Conservation (phyloP, 2,797 vertebrate species). For the Cyclura pinguis region DNA sequence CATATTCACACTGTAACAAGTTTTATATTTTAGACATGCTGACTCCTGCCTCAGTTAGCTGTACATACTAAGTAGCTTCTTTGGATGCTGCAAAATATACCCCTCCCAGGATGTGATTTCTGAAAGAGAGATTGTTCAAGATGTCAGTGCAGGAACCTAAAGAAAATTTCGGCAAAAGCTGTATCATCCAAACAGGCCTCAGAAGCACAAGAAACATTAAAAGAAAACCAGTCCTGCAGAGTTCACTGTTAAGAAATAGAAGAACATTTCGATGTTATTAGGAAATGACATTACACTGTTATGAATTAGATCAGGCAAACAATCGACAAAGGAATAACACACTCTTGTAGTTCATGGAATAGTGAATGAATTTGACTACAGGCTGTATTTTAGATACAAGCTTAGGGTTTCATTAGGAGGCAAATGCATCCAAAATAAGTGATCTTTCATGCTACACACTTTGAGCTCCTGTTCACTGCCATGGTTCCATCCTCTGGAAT, state of each 20-base stretch:
- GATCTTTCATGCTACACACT: no score
- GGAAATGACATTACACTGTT: constrained; percentile 11
- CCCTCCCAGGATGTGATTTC: not conserved
- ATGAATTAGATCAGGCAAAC: constrained; percentile 43
- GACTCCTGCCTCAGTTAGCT: not conserved
- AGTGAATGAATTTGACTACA: not conserved
- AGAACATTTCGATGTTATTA: not conserved
- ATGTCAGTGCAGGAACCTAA: not conserved
- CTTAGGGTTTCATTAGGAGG: not conserved
- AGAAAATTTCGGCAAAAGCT: constrained; percentile 33
- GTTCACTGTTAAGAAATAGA: constrained; percentile 48
- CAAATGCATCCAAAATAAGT: not conserved
- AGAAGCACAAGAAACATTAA: constrained; percentile 38
- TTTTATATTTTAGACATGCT: not conserved
- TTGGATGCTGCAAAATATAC: not conserved
- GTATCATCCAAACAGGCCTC: constrained; percentile 57
- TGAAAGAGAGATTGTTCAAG: not conserved
- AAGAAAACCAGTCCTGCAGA: constrained; percentile 28
- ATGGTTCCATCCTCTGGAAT: no score
- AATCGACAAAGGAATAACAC: not conserved
- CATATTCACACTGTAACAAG: not conserved
- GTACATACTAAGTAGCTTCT: not conserved
- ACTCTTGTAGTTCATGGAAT: constrained; percentile 4
- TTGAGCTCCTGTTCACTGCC: not conserved
- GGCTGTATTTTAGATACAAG: not conserved